phyloP scores from a whole-genome alignment of 2,113 vertebrate species.

The Nannobrachium achirus region DNA sequence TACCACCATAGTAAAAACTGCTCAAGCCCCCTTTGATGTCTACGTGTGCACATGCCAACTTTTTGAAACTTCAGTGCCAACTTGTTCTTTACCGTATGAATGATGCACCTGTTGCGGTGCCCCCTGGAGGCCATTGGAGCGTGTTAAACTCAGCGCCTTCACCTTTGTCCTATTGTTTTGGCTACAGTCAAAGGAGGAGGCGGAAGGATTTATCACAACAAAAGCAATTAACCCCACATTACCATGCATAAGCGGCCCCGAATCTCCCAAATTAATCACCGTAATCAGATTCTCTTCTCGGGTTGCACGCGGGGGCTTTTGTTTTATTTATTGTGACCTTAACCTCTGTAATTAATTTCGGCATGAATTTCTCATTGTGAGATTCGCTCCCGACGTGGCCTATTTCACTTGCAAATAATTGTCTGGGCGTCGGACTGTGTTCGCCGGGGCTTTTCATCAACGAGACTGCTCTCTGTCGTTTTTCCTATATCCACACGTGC shows the following conservation, averaged over 20 bases:
- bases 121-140: background rate
- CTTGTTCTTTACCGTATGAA: no score
- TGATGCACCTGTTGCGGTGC: no score
- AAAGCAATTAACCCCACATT: conserved; percentile 64
- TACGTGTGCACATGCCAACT: no score
- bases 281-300: conserved; percentile 61
- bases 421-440: conserved; percentile 34
- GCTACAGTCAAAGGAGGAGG: conserved; percentile 13
- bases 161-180: conserved; percentile 25
- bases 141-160: conserved; percentile 11
- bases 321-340: conserved; percentile 63
- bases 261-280: conserved; percentile 68
- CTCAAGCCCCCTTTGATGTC: no score
- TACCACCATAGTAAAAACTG: no score
- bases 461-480: conserved; percentile 12
- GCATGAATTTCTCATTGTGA: conserved; percentile 50
- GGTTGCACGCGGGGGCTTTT: conserved; percentile 44
- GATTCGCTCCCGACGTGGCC: conserved; percentile 40
- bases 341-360: conserved; percentile 65
- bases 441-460: conserved; percentile 12
- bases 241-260: conserved; percentile 41
- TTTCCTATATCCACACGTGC: background rate
- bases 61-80: no score
- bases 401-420: conserved; percentile 63
- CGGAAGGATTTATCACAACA: conserved; percentile 30